Evolutionary conservation across 2,113 vertebrate species (phyloP).

Genomic region (Larimichthys crocea): DNA sequence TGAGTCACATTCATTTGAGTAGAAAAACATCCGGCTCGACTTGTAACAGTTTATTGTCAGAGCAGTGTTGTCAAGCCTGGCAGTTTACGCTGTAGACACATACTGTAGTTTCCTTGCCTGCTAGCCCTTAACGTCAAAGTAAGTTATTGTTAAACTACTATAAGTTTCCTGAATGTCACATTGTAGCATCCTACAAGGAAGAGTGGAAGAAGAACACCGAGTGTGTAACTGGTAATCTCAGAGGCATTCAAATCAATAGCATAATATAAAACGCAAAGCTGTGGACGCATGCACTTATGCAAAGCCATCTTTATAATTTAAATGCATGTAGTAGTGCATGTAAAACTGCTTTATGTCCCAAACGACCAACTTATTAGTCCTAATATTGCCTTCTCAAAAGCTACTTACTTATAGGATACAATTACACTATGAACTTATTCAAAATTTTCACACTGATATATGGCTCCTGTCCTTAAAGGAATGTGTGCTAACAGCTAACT

Average conservation of each 20-base stretch:
- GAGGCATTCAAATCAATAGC: slow-evolving; percentile 14
- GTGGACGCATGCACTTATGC: slow-evolving; percentile 30
- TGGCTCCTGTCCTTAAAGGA: slow-evolving; percentile 73
- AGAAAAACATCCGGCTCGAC: slow-evolving; percentile 47
- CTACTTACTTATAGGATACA: slow-evolving; percentile 50
- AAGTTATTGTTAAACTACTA: slow-evolving; percentile 37
- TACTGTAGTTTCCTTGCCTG: slow-evolving; percentile 30
- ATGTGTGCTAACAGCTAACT: slow-evolving; percentile 51
- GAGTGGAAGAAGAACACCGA: slow-evolving; percentile 24
- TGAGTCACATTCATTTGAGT: slow-evolving; percentile 38
- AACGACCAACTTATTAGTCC: slow-evolving; percentile 24
- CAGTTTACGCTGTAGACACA: slow-evolving; percentile 51
- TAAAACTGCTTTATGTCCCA: slow-evolving; percentile 33
- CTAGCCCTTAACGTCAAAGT: slow-evolving; percentile 70
- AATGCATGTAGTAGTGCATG: not conserved
- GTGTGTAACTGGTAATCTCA: slow-evolving; percentile 40
- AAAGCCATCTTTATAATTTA: slow-evolving; percentile 22
- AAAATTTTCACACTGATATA: slow-evolving; percentile 51
- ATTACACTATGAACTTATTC: slow-evolving; percentile 42
- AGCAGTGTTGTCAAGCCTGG: slow-evolving; percentile 33
- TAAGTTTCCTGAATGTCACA: slow-evolving; percentile 44
- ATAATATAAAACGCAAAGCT: slow-evolving; percentile 46
- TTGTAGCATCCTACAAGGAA: slow-evolving; percentile 26
- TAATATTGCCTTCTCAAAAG: slow-evolving; percentile 60
- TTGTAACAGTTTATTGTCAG: slow-evolving; percentile 13